phyloP scores from a whole-genome alignment of 2,113 vertebrate genomes.

The Istiophorus platypterus region DNA sequence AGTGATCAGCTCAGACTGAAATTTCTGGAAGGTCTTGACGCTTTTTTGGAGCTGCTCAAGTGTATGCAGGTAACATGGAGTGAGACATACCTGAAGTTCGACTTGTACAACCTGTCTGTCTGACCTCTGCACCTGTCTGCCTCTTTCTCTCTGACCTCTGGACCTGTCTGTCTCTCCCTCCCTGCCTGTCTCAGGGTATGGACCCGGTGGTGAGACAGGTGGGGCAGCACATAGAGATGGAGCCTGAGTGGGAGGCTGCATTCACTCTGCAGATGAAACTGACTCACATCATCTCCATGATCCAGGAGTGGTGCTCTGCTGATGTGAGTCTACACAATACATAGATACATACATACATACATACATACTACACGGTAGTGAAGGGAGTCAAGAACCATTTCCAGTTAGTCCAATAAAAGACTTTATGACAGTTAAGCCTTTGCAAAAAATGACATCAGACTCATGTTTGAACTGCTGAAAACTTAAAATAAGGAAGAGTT shows the following conservation, averaged over 20 bases:
- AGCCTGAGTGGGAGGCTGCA: constrained; percentile 98
- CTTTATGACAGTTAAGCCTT: too few species aligned
- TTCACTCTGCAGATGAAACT: constrained; percentile 98
- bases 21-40: constrained; percentile 94
- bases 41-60: constrained; percentile 94
- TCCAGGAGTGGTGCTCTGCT: constrained; percentile 96
- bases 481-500: too few species aligned
- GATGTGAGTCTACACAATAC: constrained; percentile 86
- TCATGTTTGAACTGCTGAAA: too few species aligned
- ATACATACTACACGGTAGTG: too few species aligned
- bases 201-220: constrained; percentile 97
- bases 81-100: neutral
- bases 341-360: neutral
- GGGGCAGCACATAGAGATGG: constrained; percentile 99
- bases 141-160: too few species aligned
- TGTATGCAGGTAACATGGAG: constrained; percentile 92
- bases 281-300: constrained; percentile 97
- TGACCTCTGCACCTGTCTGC: neutral
- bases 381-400: too few species aligned
- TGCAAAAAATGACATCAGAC: too few species aligned
- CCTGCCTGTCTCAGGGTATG: constrained; percentile 89
- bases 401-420: too few species aligned
- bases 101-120: neutral
- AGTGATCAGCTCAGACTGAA: constrained; percentile 90
- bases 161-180: neutral